These are phyloP conservation scores for Colletes latitarsis DNA, from an alignment of 1,140 invertebrate genomes.

Conservation along the genomic window DNA sequence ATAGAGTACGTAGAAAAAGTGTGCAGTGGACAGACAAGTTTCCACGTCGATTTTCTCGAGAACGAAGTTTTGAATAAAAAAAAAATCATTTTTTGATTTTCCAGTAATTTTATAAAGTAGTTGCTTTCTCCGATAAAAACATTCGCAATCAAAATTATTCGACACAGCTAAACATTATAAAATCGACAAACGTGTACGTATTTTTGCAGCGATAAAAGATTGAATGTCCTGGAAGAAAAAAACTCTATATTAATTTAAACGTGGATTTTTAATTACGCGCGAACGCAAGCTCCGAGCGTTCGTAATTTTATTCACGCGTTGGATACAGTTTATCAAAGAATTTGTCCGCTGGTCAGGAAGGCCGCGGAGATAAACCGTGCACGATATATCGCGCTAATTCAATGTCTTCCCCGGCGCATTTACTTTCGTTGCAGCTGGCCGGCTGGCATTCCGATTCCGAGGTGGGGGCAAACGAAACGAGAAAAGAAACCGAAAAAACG, in stretches of 20 bases:
- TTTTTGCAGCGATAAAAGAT: neutral
- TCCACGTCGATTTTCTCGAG: too few species aligned
- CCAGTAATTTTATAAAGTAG: too few species aligned
- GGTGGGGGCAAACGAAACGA: constrained; percentile 36
- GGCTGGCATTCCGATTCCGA: constrained; percentile 45
- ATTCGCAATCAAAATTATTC: too few species aligned
- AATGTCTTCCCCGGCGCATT: constrained; percentile 38
- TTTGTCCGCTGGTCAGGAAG: constrained; percentile 29
- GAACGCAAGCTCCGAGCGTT: neutral
- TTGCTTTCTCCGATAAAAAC: too few species aligned
- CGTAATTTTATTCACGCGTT: neutral
- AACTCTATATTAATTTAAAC: neutral
- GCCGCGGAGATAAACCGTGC: constrained; percentile 35
- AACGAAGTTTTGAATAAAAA: too few species aligned
- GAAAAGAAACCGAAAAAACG: constrained; percentile 39
- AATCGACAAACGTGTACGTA: too few species aligned
- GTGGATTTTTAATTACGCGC: neutral
- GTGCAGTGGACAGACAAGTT: too few species aligned
- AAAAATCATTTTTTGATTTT: too few species aligned
- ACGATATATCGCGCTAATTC: constrained; percentile 51
- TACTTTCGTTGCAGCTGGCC: constrained; percentile 43
- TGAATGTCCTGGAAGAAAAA: neutral
- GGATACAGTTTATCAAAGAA: constrained; percentile 40
- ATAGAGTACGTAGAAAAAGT: too few species aligned
- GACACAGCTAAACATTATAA: too few species aligned